These are phyloP conservation scores for Benthochromis sp. DNA, from an alignment of 2,113 vertebrate genomes.

Conservation along the genomic window DNA sequence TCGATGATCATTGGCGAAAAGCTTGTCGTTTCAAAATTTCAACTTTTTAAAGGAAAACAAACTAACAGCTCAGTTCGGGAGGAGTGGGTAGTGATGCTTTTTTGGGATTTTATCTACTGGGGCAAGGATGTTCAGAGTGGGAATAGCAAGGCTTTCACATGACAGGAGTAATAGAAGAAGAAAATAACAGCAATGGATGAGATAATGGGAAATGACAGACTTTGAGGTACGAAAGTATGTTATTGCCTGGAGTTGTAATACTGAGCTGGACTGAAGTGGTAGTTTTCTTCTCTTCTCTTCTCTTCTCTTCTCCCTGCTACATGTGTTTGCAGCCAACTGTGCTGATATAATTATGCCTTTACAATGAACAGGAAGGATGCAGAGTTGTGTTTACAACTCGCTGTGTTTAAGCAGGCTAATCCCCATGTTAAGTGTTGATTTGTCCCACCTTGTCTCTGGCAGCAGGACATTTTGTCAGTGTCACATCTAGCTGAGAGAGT, in stretches of 20 bases:
- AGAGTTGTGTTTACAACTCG: not conserved
- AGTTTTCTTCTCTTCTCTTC: not conserved
- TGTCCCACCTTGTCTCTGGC: slow-evolving; percentile 3
- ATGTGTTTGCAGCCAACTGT: not conserved
- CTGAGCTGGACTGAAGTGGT: not conserved
- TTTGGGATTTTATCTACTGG: not conserved
- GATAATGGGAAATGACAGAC: not conserved
- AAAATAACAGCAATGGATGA: not conserved
- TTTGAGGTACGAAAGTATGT: not conserved
- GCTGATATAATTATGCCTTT: slow-evolving; percentile 26
- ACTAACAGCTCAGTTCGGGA: not conserved
- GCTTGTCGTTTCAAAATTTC: not conserved
- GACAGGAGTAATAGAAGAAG: not conserved
- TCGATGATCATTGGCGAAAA: not conserved
- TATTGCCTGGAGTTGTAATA: slow-evolving; percentile 2
- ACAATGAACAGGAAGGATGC: not conserved
- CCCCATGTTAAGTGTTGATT: not conserved
- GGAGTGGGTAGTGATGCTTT: not conserved
- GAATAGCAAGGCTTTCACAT: not conserved
- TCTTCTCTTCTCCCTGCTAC: not conserved
- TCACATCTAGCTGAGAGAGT: not conserved
- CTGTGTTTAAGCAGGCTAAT: not conserved
- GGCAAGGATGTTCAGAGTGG: not conserved
- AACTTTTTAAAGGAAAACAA: not conserved
- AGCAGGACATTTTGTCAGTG: not conserved